Base-by-base conservation (phyloP, 2,797 vertebrate species). In the Manis crassicaudata region DNA sequence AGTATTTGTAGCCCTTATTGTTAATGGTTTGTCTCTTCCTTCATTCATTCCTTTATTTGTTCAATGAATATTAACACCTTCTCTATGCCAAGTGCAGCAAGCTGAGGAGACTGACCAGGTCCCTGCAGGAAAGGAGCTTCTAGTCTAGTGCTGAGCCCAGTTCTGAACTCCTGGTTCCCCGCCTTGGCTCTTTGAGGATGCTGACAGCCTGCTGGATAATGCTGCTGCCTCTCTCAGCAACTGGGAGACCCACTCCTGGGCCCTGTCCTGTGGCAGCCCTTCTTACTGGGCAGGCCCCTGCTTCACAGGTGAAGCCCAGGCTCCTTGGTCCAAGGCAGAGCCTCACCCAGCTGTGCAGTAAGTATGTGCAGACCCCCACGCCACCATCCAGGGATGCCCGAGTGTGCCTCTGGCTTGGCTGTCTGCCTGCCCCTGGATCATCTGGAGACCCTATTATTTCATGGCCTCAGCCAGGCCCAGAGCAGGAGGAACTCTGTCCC, bases 311-410 rank as follows among this genome's bases (percentile, higher is more conserved):
- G 56, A 54, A 32, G 27, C 29, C 37, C 25, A 6, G 80, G n/a
- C n/a, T 11, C 27, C 35, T 82, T 62, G 12, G 92, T 25, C 65
- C 11, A 8, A 1, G 12, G 70, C 29, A n/a, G 40, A 79, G 12
- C 62, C 0, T 7, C 5, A 5, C 32, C 17, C 29, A 17, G 32
- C 4, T 32, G 7, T 13, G 40, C 2, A 14, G 13, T 40, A 3
- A 37, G 12, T 2, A 2, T 8, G 23, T 16, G 7, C 52, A 4
- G 0, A 1, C 3, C 12, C 14, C n/a, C 7, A 6, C 40, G 2
- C 46, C 21, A 0, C 16, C 13, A 3, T 4, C n/a, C 62, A 65
- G n/a, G 1, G 23, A 14, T 16, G 60, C 25, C 37, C 25, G 10
- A 29, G 1, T 21, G 35, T 23, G n/a, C 13, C 46, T 29, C 21